A percentile compares a stretch with the other conserved stretches of the same genome.
Conservation (phyloP, 2,888 invertebrate species). For the Lagria hirta region DNA sequence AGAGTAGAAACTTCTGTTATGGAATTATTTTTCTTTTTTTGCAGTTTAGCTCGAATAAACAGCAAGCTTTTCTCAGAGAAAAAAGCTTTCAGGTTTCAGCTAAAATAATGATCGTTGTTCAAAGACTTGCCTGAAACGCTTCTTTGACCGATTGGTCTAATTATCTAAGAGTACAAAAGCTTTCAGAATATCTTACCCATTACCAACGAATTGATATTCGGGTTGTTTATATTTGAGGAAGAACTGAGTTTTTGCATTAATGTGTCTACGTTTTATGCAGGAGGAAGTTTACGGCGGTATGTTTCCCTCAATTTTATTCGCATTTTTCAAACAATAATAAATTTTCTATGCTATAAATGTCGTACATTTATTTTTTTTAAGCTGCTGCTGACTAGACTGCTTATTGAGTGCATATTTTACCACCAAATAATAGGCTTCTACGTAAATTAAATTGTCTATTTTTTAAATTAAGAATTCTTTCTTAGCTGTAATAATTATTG, state of each 20-base stretch:
- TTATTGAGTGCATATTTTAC: too few species aligned
- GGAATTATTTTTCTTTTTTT: too few species aligned
- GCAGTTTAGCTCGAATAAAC: too few species aligned
- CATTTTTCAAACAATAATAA: slow-evolving; percentile 15
- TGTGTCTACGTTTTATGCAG: slow-evolving; percentile 19
- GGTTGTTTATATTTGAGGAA: neutral
- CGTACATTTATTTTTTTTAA: too few species aligned
- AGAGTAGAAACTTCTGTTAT: too few species aligned
- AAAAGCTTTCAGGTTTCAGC: neutral
- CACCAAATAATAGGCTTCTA: too few species aligned
- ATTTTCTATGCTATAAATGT: slow-evolving; percentile 15
- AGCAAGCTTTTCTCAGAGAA: too few species aligned
- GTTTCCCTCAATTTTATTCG: slow-evolving; percentile 21
- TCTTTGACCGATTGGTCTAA: slow-evolving; percentile 38
- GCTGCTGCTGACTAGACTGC: too few species aligned
- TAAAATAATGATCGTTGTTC: slow-evolving; percentile 21
- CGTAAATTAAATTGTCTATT: too few species aligned
- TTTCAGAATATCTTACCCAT: slow-evolving; percentile 15
- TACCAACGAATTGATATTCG: slow-evolving; percentile 13
- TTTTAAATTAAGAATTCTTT: too few species aligned
- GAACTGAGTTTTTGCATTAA: slow-evolving; percentile 23
- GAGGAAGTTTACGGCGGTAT: slow-evolving; percentile 15
- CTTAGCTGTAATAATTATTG: too few species aligned
- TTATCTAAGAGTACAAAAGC: slow-evolving; percentile 29
- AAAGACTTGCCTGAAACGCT: slow-evolving; percentile 31